Evolutionary conservation across 2,888 invertebrate genomes (phyloP).

Genomic region (Thysanoteuthis rhombus): DNA sequence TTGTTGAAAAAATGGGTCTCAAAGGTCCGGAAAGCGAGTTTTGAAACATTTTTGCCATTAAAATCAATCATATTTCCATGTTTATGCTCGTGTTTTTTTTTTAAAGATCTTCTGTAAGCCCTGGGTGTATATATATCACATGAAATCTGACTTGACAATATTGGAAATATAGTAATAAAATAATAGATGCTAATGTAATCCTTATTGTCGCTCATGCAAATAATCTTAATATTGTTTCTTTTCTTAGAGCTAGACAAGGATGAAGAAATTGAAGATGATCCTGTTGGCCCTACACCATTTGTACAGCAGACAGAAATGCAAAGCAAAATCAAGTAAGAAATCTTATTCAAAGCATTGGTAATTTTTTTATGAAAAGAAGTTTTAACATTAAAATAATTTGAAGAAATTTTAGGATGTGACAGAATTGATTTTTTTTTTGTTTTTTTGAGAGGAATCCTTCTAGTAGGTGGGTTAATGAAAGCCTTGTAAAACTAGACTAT

Average conservation of each 20-base stretch:
- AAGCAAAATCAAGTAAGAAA: constrained; percentile 40
- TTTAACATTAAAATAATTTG: too few species aligned
- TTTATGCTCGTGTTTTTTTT: background rate
- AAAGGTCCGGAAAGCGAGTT: too few species aligned
- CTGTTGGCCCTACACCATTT: constrained; percentile 53
- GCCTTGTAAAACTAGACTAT: too few species aligned
- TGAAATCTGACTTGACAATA: background rate
- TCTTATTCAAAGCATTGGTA: background rate
- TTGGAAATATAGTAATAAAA: background rate
- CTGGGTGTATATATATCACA: too few species aligned
- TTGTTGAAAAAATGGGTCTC: too few species aligned
- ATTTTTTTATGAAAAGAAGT: too few species aligned
- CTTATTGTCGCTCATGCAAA: background rate
- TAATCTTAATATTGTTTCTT: background rate
- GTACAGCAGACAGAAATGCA: constrained; percentile 44
- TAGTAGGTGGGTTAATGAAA: too few species aligned
- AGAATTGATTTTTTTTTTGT: too few species aligned
- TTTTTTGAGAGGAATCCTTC: too few species aligned
- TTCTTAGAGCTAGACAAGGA: background rate
- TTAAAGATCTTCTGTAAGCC: background rate
- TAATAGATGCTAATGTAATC: background rate
- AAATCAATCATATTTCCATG: background rate
- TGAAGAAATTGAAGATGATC: constrained; percentile 44
- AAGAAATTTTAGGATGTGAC: too few species aligned
- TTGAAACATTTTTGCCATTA: too few species aligned